phyloP scores from a whole-genome alignment of 2,888 invertebrate species.

The Drosophila multiciliata region DNA sequence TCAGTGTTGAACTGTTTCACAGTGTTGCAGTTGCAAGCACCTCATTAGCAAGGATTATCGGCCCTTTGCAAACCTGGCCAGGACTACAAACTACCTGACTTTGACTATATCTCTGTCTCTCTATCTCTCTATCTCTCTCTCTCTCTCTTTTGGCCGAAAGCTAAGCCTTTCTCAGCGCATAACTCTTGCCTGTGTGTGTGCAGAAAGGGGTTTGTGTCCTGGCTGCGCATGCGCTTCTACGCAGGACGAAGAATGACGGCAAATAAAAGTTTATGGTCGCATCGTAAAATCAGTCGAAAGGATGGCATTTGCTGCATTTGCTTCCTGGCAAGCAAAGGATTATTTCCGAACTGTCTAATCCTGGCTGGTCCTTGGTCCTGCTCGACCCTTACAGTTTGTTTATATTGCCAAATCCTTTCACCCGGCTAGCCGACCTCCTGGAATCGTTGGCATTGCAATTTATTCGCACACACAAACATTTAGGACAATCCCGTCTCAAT shows the following conservation, averaged over 20 bases:
- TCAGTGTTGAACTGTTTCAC: constrained; percentile 21
- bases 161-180: constrained; percentile 72
- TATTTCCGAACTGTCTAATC: constrained; percentile 70
- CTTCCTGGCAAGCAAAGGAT: constrained; percentile 82
- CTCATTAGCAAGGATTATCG: constrained; percentile 81
- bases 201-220: constrained; percentile 70
- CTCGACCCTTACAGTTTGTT: constrained; percentile 29
- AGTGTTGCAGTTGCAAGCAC: constrained; percentile 50
- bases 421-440: constrained; percentile 43
- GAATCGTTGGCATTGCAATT: constrained; percentile 28
- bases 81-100: constrained; percentile 55
- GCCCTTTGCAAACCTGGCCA: constrained; percentile 5
- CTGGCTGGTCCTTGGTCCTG: constrained; percentile 15
- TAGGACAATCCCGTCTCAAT: constrained; percentile 39
- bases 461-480: constrained; percentile 40
- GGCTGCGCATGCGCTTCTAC: constrained; percentile 65
- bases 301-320: constrained; percentile 53
- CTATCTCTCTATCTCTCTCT: not conserved
- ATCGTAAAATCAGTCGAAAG: constrained; percentile 56
- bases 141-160: constrained; percentile 43
- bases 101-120: constrained; percentile 32
- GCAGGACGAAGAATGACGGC: constrained; percentile 63
- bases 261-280: constrained; percentile 70
- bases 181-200: constrained; percentile 65
- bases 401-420: constrained; percentile 72